Evolutionary conservation across 2,888 invertebrate species (phyloP), one percentile per base, ranked within the genome.

Genomic region (Oligia fasciuncula): DNA sequence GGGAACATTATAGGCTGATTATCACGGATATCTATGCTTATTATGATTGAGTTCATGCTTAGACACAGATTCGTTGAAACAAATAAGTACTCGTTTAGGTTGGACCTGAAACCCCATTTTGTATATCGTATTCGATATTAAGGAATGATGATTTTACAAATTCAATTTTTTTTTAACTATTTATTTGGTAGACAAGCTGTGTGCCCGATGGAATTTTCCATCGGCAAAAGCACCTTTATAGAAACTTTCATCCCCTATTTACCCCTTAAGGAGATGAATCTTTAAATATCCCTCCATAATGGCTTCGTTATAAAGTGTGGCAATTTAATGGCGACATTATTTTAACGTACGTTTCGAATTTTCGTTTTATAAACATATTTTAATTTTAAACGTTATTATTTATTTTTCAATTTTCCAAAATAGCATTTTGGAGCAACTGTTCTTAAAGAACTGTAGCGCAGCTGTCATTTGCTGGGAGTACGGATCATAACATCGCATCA

Each of bases 41-140:
- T 14, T 57, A 71, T 14, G 29, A 63, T 62, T 51, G 54, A 23
- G 40, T 23, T 65, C n/a, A 14, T 35, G 17, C 29, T 35, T 17
- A 3, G 35, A 35, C 51, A 43, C 49, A 23, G 60, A 69, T 79
- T 60, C 51, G 19, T 77, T 69, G 19, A 49, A 77, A 84, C 63
- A 70, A 77, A 73, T 66, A 40, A 62, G 14, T 43, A 54, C 8
- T 67, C 4, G 19, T 35, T 17, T 49, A 73, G 1, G 40, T 65
- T 23, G 0, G 11, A 17, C 43, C 43, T 35, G 35, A n/a, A 69
- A 65, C n/a, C 9, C 13, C 2, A 63, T 54, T 57, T 79, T 14
- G 5, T 9, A 49, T 17, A 5, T 51, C 8, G 11, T 9, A 11
- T 19, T 3, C 19, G 0, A 23, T 51, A 65, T 2, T 19, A 35